Percentiles rank a stretch among this genome's conserved stretches.
phyloP scores from a whole-genome alignment of 1,140 invertebrate species.

The Drosophila subobscura region DNA sequence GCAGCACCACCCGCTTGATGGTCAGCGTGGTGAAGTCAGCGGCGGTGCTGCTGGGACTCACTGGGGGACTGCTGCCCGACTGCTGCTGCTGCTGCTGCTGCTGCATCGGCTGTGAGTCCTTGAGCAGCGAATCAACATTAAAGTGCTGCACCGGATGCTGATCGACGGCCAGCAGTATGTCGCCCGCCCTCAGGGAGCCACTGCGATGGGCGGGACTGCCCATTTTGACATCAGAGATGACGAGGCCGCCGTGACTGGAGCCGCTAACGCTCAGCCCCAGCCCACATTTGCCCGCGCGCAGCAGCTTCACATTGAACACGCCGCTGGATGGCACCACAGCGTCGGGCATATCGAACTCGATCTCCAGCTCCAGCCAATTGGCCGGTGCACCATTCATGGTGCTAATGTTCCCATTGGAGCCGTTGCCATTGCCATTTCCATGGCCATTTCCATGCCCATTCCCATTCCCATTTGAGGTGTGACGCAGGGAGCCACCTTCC shows the following conservation, averaged over 20 bases:
- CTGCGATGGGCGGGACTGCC: constrained; percentile 96
- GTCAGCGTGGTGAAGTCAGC: constrained; percentile 79
- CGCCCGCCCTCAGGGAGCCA: constrained; percentile 93
- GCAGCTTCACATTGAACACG: constrained; percentile 94
- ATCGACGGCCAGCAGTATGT: constrained; percentile 94
- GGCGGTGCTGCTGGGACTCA: neutral
- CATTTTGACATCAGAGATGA: constrained; percentile 93
- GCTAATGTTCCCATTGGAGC: constrained; percentile 6
- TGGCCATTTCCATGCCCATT: neutral
- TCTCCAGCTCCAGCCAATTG: constrained; percentile 87
- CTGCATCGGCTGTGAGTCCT: constrained; percentile 46
- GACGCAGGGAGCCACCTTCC: constrained; percentile 32
- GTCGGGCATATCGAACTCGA: constrained; percentile 97
- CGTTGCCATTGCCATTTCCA: neutral
- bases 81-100: too few relatives aligned
- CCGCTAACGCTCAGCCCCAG: constrained; percentile 94
- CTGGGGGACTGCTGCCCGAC: constrained; percentile 1
- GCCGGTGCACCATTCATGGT: constrained; percentile 22
- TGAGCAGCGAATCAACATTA: constrained; percentile 80
- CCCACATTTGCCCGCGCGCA: constrained; percentile 89
- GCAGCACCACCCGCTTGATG: constrained; percentile 77
- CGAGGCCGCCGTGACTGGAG: constrained; percentile 85
- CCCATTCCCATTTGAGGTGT: too few relatives aligned
- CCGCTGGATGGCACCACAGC: constrained; percentile 95
- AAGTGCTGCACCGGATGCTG: constrained; percentile 90